Evolutionary conservation across 2,797 vertebrate genomes (phyloP), one percentile per base, ranked within the genome.

Genomic region (Protonibea diacanthus): DNA sequence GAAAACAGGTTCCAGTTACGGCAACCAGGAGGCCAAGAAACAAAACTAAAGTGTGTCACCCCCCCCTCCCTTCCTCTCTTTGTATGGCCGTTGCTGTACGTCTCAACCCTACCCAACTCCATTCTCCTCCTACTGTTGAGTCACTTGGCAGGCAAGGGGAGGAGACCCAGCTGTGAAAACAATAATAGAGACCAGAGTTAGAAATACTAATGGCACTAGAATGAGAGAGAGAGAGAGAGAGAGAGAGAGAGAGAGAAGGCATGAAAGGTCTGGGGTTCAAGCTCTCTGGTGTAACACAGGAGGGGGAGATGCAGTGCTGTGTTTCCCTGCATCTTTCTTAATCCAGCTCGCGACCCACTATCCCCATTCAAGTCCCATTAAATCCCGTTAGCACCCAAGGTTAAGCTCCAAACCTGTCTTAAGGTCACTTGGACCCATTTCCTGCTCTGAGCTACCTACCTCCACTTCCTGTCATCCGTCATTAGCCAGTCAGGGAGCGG

Each of bases 1-100:
- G 76, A 99, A 98, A 94, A 96, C 95, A 0, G 98, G 98, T 89
- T 99, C 98, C 89, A 99, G 97, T 94, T 99, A 99, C 0, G 98
- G 98, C 86, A 92, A 99, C 95, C 95, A 88, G 71, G 97, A 96
- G 84, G 93, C 97, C 93, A 99, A 99, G 96, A 99, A 99, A 93
- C 95, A 96, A 92, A 96, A 98, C 70, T 99, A 95, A 90, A 91
- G 69, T 70, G 80, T 75, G 78, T 81, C 75, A 62, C 60, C 81
- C 80, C 82, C 63, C 58, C 76, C 76, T 15, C n/a, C 38, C 58
- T 14, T 59, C 84, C 80, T 83, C 80, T 83, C 77, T 18, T 53
- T 86, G 75, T 71, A 56, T 42, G 59, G 66, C 71, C 33, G 27
- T 63, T 20, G 78, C 65, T 66, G 18, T 70, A 38, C 67, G 80